Evolutionary conservation across 2,888 invertebrate genomes (phyloP).

Genomic region (Brenthis ino): DNA sequence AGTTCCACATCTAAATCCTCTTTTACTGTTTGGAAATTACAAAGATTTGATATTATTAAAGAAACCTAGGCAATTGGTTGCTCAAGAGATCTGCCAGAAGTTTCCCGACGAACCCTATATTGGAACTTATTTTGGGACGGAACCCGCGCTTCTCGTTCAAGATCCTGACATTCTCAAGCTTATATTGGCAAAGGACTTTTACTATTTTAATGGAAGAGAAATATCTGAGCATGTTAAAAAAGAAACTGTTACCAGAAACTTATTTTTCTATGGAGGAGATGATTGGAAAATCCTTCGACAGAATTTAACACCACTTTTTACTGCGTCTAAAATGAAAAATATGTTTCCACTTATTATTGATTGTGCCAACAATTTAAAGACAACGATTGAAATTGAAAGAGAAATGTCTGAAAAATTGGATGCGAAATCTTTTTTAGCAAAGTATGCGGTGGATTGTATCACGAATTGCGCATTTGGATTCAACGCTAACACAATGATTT

Average conservation of each 20-base stretch:
- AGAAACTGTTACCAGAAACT: constrained; percentile 52
- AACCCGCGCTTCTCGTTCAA: constrained; percentile 58
- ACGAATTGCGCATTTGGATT: constrained; percentile 59
- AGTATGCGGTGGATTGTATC: constrained; percentile 60
- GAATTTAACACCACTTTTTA: constrained; percentile 61
- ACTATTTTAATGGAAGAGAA: constrained; percentile 62
- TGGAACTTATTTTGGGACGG: constrained; percentile 61
- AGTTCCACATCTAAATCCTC: constrained; percentile 51
- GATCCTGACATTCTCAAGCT: constrained; percentile 60
- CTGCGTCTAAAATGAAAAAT: constrained; percentile 63
- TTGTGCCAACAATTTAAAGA: constrained; percentile 51
- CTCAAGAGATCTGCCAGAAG: constrained; percentile 51
- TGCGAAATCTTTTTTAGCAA: constrained; percentile 45
- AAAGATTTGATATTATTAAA: constrained; percentile 51
- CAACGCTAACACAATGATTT: constrained; percentile 51
- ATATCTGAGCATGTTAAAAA: constrained; percentile 49
- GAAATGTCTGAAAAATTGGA: constrained; percentile 43
- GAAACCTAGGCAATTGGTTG: constrained; percentile 46
- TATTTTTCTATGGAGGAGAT: constrained; percentile 60
- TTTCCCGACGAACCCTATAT: constrained; percentile 59
- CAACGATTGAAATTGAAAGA: constrained; percentile 46
- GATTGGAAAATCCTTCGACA: constrained; percentile 64
- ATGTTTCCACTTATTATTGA: constrained; percentile 64
- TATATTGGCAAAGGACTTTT: constrained; percentile 61
- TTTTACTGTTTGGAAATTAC: constrained; percentile 60